Percentiles rank a stretch among this genome's conserved stretches.
phyloP scores from a whole-genome alignment of 2,888 invertebrate species.

The Acleris emargana region DNA sequence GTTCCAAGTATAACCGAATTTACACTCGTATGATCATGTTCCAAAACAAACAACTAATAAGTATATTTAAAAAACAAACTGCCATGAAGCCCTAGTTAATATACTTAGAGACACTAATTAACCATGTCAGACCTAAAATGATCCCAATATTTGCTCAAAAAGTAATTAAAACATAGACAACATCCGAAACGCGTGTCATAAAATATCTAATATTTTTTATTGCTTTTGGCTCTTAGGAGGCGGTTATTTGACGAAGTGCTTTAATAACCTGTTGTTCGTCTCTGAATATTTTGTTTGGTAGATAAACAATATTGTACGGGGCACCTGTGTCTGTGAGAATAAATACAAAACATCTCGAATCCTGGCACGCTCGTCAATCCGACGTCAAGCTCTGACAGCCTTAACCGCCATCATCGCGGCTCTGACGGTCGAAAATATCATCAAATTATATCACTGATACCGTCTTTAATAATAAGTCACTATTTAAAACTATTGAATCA shows the following conservation, averaged over 20 bases:
- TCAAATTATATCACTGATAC: conserved; percentile 39
- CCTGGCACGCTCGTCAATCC: conserved; percentile 78
- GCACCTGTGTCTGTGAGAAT: conserved; percentile 67
- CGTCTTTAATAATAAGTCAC: conserved; percentile 21
- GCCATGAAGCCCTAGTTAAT: too few species aligned
- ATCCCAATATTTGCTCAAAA: too few species aligned
- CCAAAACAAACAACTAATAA: too few species aligned
- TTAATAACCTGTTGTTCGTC: conserved; percentile 16
- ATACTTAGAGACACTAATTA: too few species aligned
- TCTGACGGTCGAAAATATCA: conserved; percentile 58
- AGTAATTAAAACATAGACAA: too few species aligned
- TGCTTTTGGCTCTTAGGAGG: conserved; percentile 1
- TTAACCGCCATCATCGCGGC: conserved; percentile 77
- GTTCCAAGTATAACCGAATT: too few species aligned
- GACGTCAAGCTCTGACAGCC: conserved; percentile 80
- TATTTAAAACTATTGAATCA: conserved; percentile 4
- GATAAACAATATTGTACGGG: conserved; percentile 68
- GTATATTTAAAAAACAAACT: too few species aligned
- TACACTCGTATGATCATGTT: too few species aligned
- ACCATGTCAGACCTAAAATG: too few species aligned
- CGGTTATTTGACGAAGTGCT: not conserved
- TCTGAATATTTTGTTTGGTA: conserved; percentile 32
- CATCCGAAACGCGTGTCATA: too few species aligned
- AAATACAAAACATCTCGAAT: conserved; percentile 65
- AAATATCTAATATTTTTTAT: too few species aligned